A percentile compares a stretch with the other conserved stretches of the same genome.
phyloP scores from a whole-genome alignment of 2,888 invertebrate genomes.

The Archaeoteleia sp. region DNA sequence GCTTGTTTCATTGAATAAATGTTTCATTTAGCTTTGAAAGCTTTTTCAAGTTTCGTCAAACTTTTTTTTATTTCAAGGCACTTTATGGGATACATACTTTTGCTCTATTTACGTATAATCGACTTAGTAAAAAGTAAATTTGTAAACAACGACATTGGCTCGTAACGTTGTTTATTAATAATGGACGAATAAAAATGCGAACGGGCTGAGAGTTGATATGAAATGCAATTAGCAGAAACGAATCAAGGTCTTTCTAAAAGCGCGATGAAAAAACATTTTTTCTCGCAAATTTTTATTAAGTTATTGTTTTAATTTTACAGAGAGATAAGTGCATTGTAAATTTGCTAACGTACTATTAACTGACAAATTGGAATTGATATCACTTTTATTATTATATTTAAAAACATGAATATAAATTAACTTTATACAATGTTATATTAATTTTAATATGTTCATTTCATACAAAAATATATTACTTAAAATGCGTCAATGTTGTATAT shows the following conservation, averaged over 20 bases:
- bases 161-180: slow-evolving; percentile 25
- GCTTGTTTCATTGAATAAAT: no score
- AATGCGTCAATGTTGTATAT: no score
- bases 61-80: background rate
- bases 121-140: slow-evolving; percentile 37
- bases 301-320: slow-evolving; percentile 13
- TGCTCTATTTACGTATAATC: slow-evolving; percentile 31
- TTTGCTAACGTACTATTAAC: no score
- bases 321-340: no score
- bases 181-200: slow-evolving; percentile 1
- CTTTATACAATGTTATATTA: no score
- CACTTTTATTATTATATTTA: no score
- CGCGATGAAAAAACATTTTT: slow-evolving; percentile 18
- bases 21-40: slow-evolving; percentile 31
- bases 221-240: slow-evolving; percentile 38
- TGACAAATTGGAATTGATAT: no score
- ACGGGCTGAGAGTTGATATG: slow-evolving; percentile 8
- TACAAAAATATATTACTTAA: no score
- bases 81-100: no score
- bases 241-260: slow-evolving; percentile 31
- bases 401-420: no score
- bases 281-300: slow-evolving; percentile 24
- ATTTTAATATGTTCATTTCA: no score
- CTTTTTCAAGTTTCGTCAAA: slow-evolving; percentile 30
- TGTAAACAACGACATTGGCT: slow-evolving; percentile 24